Base-by-base conservation (phyloP, 2,113 vertebrate genomes). In the Myxocyprinus asiaticus region DNA sequence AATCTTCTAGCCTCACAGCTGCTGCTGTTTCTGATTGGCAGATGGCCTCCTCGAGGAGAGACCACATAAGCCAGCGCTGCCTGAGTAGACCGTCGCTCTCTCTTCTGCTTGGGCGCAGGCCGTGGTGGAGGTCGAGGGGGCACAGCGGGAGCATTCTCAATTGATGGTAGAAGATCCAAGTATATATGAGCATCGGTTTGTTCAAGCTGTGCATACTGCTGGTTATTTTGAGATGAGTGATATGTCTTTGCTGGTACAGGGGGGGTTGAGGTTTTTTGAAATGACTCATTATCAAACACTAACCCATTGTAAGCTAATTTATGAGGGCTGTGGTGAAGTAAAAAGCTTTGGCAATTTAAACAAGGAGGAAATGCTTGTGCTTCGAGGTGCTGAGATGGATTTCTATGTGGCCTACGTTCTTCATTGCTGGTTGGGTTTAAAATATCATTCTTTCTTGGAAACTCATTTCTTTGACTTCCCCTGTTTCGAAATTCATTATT, bases 151-250 rank as follows among this genome's bases (percentile, higher is more conserved):
- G 70, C 42, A 9, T 14, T 10, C 3, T 70, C 22, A 14, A 79
- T 74, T 43, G 83, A 81, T 66, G 83, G 83, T 17, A 75, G 80
- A n/a, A 84, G 45, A n/a, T 81, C 76, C 22, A 84, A 58, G 62
- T 84, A 84, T n/a, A 84, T 7, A 15, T 81, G 69, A 12, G 43
- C 6, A 43, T 58, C 56, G 0, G 10, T 6, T 4, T 44, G 61
- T 2, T 63, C 33, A 7, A 67, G 22, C 53, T 45, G 56, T 43
- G 6, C 50, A 44, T 44, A 65, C 5, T 42, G 14, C 14, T 50
- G 11, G 6, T 6, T 22, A 17, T 11, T 15, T 55, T 63, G 14
- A 59, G 48, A 48, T 12, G 59, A 65, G 68, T 50, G 80, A 66
- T 51, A 47, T 43, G 7, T 84, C 69, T 70, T 82, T 78, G 51